Conservation (phyloP, 2,888 invertebrate genomes). For the Meiosimyza platycephala region DNA sequence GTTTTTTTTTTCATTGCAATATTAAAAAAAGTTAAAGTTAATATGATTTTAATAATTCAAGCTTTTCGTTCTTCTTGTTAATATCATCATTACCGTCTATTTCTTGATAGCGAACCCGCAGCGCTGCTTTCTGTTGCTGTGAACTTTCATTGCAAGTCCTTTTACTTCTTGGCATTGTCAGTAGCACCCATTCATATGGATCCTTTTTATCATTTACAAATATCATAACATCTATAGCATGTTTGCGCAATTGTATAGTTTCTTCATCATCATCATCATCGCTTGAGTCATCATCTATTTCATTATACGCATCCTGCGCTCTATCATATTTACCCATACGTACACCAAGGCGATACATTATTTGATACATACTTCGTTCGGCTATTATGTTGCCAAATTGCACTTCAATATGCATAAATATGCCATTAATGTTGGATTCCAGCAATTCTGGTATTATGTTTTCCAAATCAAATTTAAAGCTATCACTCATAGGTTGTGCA, state of each 20-base stretch:
- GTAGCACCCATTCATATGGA: neutral
- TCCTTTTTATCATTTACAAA: neutral
- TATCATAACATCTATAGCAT: neutral
- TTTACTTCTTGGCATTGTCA: no score
- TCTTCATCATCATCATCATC: neutral
- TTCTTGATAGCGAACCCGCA: neutral
- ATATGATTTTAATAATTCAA: no score
- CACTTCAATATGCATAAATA: slow-evolving; percentile 4
- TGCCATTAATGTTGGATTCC: neutral
- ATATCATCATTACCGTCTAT: neutral
- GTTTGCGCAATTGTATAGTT: neutral
- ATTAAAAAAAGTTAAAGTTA: no score
- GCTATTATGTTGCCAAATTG: neutral
- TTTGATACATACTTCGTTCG: slow-evolving; percentile 17
- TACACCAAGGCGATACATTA: slow-evolving; percentile 10
- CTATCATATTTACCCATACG: slow-evolving; percentile 13
- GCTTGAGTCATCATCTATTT: neutral
- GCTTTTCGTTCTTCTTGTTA: no score
- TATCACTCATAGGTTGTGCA: neutral
- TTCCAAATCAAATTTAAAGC: neutral
- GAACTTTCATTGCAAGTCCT: no score
- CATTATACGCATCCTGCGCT: neutral
- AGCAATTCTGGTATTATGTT: neutral
- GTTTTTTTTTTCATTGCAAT: no score
- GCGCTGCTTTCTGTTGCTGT: no score